A percentile compares a stretch with the other conserved stretches of the same genome.
Conservation (phyloP, 2,113 vertebrate genomes). For the Maccullochella peelii region DNA sequence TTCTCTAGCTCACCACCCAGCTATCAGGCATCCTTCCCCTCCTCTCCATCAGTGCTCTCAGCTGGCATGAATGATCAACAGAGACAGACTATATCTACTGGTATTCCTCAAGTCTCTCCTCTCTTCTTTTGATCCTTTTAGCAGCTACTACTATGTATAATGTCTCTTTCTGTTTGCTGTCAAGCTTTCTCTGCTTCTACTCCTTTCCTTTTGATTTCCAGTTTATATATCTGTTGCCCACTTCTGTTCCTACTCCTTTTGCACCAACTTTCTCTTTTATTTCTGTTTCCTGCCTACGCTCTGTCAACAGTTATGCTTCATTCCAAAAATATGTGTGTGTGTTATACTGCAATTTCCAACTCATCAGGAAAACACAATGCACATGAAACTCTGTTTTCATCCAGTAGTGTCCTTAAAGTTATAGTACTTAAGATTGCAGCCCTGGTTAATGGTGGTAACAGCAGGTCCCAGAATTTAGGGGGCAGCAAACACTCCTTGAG, state of each 20-base stretch:
- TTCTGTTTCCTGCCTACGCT: neutral
- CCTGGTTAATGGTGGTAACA: too few species aligned
- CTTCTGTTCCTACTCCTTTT: too few species aligned
- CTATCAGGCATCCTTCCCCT: neutral
- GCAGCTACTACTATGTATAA: too few species aligned
- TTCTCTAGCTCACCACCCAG: conserved; percentile 34
- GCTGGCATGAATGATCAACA: conserved; percentile 10
- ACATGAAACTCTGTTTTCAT: neutral
- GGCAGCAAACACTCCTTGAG: too few species aligned
- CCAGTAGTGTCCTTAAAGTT: neutral
- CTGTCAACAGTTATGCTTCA: neutral
- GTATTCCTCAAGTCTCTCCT: neutral
- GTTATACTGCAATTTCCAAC: neutral
- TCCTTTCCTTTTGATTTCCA: neutral
- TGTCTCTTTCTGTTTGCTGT: neutral
- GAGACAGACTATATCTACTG: neutral
- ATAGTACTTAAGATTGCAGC: too few species aligned
- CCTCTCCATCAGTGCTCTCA: neutral
- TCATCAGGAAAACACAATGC: neutral
- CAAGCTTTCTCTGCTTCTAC: neutral
- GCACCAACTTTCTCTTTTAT: neutral
- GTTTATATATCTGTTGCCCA: neutral
- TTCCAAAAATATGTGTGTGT: neutral
- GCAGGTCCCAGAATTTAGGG: too few species aligned
- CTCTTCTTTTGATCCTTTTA: neutral